Conservation (phyloP, 2,888 invertebrate genomes). For the Drosophila aldrichi region DNA sequence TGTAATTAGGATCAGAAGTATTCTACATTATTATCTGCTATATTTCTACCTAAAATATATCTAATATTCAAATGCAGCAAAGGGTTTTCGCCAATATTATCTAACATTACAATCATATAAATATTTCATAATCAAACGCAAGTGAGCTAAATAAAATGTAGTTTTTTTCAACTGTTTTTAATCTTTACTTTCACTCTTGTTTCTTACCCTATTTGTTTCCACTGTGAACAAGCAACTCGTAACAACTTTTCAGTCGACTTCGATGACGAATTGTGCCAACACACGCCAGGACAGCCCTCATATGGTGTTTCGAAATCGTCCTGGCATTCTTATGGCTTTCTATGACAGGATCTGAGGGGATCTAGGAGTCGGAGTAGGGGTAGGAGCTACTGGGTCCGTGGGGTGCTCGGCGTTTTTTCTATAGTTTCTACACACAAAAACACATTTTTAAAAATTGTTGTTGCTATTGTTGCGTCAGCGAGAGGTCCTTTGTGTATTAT, state of each 20-base stretch:
- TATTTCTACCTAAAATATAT: neutral
- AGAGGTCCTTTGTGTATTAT: conserved; percentile 74
- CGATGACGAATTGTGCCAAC: conserved; percentile 64
- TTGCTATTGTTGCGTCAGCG: conserved; percentile 78
- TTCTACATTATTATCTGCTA: no score
- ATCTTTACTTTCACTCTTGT: conserved; percentile 36
- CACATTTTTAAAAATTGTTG: conserved; percentile 71
- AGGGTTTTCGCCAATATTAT: neutral
- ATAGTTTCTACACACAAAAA: conserved; percentile 73
- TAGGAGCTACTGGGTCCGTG: conserved; percentile 25
- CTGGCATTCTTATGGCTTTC: conserved; percentile 49
- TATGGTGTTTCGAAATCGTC: conserved; percentile 29
- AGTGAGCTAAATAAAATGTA: conserved; percentile 9
- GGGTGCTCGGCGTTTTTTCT: conserved; percentile 64
- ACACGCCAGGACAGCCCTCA: conserved; percentile 53
- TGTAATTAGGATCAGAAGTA: no score
- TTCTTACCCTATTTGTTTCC: conserved; percentile 4
- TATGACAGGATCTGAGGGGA: conserved; percentile 10
- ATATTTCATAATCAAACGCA: conserved; percentile 1
- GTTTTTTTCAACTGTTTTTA: conserved; percentile 15
- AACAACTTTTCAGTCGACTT: conserved; percentile 52
- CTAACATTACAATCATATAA: no score
- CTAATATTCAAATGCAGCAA: neutral
- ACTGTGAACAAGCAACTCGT: conserved; percentile 22
- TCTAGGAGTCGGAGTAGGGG: conserved; percentile 19